Conservation (phyloP, 2,888 invertebrate genomes). For the Nomada ruficornis region DNA sequence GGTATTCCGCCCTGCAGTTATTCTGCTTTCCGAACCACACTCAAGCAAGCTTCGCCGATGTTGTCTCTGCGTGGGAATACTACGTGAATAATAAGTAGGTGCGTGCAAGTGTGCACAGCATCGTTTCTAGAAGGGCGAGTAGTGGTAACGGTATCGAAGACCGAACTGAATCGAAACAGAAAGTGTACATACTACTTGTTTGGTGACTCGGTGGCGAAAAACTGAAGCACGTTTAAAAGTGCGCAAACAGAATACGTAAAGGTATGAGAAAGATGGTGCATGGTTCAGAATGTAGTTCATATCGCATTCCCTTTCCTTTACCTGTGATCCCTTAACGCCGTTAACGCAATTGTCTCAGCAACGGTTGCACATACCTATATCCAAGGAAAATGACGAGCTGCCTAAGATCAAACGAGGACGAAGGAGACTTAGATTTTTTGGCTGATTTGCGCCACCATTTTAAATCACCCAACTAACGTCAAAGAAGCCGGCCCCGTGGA, state of each 20-base stretch:
- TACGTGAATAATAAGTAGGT: not conserved
- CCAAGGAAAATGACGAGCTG: slow-evolving; percentile 45
- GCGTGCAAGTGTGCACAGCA: not conserved
- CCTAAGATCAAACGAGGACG: slow-evolving; percentile 55
- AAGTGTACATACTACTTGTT: not conserved
- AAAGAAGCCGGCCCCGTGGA: not conserved
- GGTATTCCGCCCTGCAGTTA: not conserved
- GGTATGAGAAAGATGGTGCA: slow-evolving; percentile 15
- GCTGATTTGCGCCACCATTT: slow-evolving; percentile 6
- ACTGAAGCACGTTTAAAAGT: slow-evolving; percentile 7
- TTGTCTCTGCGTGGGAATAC: not conserved
- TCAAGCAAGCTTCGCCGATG: not conserved
- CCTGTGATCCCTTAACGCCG: slow-evolving; percentile 46
- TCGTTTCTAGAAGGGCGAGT: no score
- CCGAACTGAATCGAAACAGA: not conserved
- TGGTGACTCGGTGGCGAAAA: not conserved
- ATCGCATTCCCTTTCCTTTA: slow-evolving; percentile 60
- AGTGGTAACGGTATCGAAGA: not conserved
- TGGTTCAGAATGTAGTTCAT: slow-evolving; percentile 38
- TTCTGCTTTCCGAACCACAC: not conserved
- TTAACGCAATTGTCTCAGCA: slow-evolving; percentile 48
- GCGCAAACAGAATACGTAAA: slow-evolving; percentile 54
- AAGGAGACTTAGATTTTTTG: not conserved
- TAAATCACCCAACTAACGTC: not conserved
- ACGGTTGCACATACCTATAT: slow-evolving; percentile 38